Evolutionary conservation across 1,140 invertebrate species (phyloP).

Genomic region (Archivesica marissinica): DNA sequence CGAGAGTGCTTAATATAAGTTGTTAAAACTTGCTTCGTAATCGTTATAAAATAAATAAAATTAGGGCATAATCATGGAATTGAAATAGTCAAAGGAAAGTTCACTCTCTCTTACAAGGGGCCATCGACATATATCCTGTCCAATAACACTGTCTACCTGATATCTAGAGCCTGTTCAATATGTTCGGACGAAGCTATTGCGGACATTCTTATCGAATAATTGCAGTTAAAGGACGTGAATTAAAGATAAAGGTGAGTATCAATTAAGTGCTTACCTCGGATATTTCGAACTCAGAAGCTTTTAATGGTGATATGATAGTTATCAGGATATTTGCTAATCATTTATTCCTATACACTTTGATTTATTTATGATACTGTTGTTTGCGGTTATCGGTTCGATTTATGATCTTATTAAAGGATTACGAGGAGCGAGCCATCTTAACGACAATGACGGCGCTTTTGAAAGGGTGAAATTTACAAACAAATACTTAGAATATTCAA

Average conservation of each 20-base stretch:
- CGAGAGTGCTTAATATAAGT: too few species aligned
- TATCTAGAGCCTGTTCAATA: slow-evolving; percentile 48
- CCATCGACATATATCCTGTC: too few species aligned
- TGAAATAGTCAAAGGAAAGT: too few species aligned
- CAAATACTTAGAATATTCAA: slow-evolving; percentile 21
- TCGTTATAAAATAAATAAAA: too few species aligned
- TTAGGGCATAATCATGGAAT: too few species aligned
- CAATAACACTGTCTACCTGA: background rate
- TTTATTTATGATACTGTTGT: slow-evolving; percentile 51
- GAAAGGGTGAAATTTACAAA: slow-evolving; percentile 44
- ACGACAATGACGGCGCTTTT: slow-evolving; percentile 43
- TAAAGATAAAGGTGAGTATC: slow-evolving; percentile 53
- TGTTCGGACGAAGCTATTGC: slow-evolving; percentile 16
- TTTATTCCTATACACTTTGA: slow-evolving; percentile 50
- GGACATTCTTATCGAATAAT: slow-evolving; percentile 43
- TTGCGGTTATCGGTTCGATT: slow-evolving; percentile 31
- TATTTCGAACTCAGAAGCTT: slow-evolving; percentile 45
- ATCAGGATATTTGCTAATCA: slow-evolving; percentile 40
- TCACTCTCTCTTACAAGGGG: too few species aligned
- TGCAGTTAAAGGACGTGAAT: slow-evolving; percentile 49
- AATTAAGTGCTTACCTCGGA: slow-evolving; percentile 52
- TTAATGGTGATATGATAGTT: slow-evolving; percentile 9
- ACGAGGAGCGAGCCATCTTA: background rate
- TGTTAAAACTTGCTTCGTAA: too few species aligned
- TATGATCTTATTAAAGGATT: slow-evolving; percentile 59